These are phyloP conservation scores for Pyrgus malvae DNA, from an alignment of 2,888 invertebrate genomes.

Conservation along the genomic window DNA sequence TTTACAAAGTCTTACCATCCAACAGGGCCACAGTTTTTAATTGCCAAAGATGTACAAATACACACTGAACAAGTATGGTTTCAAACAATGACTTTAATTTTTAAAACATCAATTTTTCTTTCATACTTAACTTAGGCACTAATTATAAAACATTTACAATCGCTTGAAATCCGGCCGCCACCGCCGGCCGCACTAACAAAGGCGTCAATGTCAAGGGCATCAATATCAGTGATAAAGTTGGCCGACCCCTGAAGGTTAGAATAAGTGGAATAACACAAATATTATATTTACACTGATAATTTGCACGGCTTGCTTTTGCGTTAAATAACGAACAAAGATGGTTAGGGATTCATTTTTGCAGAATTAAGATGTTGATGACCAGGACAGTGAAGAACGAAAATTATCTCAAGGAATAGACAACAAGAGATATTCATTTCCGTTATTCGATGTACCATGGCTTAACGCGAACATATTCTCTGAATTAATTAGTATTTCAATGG, in stretches of 20 bases:
- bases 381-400: no score
- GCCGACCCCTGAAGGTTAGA: constrained; percentile 19
- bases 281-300: constrained; percentile 22
- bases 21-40: no score
- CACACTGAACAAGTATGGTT: no score
- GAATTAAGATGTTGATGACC: not conserved
- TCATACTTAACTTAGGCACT: no score
- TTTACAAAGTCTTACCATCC: no score
- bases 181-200: not conserved
- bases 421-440: no score
- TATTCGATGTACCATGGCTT: no score
- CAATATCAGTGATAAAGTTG: constrained; percentile 20
- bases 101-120: no score
- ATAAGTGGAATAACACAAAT: constrained; percentile 1
- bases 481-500: no score
- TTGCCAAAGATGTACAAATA: no score
- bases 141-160: not conserved
- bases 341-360: not conserved
- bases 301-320: constrained; percentile 1
- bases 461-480: no score
- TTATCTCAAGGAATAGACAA: no score
- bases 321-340: not conserved
- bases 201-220: constrained; percentile 18
- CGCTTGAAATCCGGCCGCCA: not conserved
- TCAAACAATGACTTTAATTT: not conserved